Base-by-base conservation (phyloP, 2,113 vertebrate genomes). In the Vidua macroura region DNA sequence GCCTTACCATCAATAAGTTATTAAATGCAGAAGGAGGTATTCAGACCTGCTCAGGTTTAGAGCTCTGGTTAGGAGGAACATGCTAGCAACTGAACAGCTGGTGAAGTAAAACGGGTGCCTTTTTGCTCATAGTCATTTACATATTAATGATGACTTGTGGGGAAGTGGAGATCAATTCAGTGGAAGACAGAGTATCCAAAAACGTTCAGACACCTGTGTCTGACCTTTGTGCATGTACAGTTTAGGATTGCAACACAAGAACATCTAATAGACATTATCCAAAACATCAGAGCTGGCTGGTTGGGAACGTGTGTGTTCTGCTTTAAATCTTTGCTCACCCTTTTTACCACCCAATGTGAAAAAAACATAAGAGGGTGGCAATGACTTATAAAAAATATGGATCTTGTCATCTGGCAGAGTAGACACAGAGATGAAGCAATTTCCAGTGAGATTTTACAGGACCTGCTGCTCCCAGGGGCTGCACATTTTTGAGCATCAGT, bases 141-240 rank as follows among this genome's bases (percentile, higher is more conserved):
- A 9, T 39, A 60, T 21, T 48, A 68, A 83, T 58, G 24, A 37
- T 53, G 33, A 51, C 30, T 75, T 77, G 9, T 56, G 31, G 55
- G 25, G 82, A 90, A 64, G 28, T 24, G 9, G 28, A 74, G 55
- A 81, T 48, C 1, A 1, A 7, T 69, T 91, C 51, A 56, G 23
- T 31, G 46, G 41, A 70, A 70, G 27, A 43, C 9, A 22, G 27
- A 13, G 15, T 28, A 84, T 43, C 62, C 19, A 7, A 7, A 74
- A 31, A 37, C 0, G 0, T 35, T 24, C 17, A 58, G 62, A 41
- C 31, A n/a, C 7, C 28, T 2, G 0, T 55, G 25, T 49, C 39
- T 30, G 41, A 30, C 23, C 10, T 51, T 23, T n/a, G 25, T 41
- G 10, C 8, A 4, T 23, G 37, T 56, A 37, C 49, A 80, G 31